Percentiles rank a stretch among this genome's conserved stretches.
These are phyloP conservation scores for Chaetura pelagica DNA, from an alignment of 2,113 vertebrate species.

Conservation along the genomic window DNA sequence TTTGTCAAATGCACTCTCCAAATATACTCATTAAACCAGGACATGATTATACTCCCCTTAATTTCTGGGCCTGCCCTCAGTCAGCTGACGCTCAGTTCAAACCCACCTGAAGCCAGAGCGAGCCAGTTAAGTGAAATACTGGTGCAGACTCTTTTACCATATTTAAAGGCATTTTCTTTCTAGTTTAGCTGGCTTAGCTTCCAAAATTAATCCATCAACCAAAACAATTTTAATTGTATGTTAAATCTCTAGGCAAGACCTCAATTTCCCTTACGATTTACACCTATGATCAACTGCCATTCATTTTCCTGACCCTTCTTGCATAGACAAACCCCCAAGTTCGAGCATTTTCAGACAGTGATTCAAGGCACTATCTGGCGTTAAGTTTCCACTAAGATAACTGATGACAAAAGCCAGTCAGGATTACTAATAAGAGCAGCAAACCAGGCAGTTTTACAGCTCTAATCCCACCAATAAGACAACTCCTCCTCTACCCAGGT, in stretches of 20 bases:
- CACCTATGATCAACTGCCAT: background rate
- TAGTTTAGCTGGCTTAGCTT: background rate
- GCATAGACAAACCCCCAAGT: background rate
- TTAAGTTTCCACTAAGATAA: background rate
- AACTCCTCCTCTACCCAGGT: background rate
- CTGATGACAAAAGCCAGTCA: background rate
- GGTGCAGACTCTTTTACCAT: background rate
- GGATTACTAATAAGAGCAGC: background rate
- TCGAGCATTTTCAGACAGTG: fast-evolving
- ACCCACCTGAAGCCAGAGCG: background rate
- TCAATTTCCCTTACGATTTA: background rate
- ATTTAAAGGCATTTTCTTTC: background rate
- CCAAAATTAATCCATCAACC: background rate
- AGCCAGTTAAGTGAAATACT: background rate
- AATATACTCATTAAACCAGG: background rate
- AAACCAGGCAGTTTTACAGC: too few species aligned
- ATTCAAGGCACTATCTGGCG: background rate
- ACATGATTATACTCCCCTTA: fast-evolving
- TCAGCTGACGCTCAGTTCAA: background rate
- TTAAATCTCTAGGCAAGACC: background rate
- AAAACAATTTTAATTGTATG: background rate
- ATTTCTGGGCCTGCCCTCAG: background rate
- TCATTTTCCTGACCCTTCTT: background rate
- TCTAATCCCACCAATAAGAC: background rate
- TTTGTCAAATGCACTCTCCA: background rate